phyloP scores from a whole-genome alignment of 2,888 invertebrate genomes.

The Belgica antarctica region DNA sequence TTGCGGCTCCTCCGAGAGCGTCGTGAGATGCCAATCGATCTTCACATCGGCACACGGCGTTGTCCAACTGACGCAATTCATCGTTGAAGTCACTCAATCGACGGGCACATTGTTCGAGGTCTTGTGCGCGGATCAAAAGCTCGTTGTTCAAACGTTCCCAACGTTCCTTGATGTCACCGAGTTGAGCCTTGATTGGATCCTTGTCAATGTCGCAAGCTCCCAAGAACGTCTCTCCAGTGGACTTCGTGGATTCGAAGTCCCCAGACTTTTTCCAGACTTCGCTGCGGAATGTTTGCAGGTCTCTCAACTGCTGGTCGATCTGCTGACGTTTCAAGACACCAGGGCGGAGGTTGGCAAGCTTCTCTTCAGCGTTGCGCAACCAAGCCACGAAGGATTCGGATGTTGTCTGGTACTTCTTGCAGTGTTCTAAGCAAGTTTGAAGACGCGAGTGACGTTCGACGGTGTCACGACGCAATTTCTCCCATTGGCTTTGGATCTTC shows the following conservation, averaged over 20 bases:
- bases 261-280: constrained; percentile 91
- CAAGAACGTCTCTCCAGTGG: constrained; percentile 83
- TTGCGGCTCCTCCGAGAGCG: constrained; percentile 69
- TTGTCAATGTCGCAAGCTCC: constrained; percentile 87
- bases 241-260: constrained; percentile 85
- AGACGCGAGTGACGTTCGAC: constrained; percentile 81
- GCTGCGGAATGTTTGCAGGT: constrained; percentile 83
- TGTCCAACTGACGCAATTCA: constrained; percentile 77
- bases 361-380: constrained; percentile 83
- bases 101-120: constrained; percentile 73
- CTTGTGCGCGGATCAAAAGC: constrained; percentile 54
- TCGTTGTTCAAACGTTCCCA: constrained; percentile 91
- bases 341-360: constrained; percentile 73
- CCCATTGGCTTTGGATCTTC: constrained; percentile 88
- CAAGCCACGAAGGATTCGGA: constrained; percentile 85
- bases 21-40: constrained; percentile 71
- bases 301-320: constrained; percentile 82
- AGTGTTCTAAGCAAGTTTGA: constrained; percentile 89
- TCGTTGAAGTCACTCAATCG: constrained; percentile 83
- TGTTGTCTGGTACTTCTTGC: constrained; percentile 82
- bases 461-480: constrained; percentile 82
- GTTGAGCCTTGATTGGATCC: constrained; percentile 79
- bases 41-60: constrained; percentile 82
- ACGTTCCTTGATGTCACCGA: constrained; percentile 76
- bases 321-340: constrained; percentile 80